A percentile compares a stretch with the other conserved stretches of the same genome.
Conservation (phyloP, 2,888 invertebrate species). For the Ectropis crepuscularia region DNA sequence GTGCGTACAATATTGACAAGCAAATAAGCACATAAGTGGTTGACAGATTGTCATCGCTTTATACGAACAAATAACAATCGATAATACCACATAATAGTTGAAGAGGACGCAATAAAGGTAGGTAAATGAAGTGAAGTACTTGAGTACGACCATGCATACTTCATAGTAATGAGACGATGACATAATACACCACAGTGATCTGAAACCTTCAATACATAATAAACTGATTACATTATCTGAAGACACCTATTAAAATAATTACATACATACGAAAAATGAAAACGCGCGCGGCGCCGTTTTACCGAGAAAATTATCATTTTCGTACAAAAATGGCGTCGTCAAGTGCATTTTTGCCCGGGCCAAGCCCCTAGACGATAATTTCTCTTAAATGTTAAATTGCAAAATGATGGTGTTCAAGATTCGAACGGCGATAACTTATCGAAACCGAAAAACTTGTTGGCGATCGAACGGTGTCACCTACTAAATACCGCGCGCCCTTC, state of each 20-base stretch:
- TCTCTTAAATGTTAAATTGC: slow-evolving; percentile 69
- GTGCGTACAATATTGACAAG: neutral
- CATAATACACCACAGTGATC: slow-evolving; percentile 23
- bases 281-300: slow-evolving; percentile 53
- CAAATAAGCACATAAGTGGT: slow-evolving; percentile 13
- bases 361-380: slow-evolving; percentile 64
- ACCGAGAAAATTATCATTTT: slow-evolving; percentile 68
- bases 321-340: slow-evolving; percentile 60
- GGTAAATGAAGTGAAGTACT: slow-evolving; percentile 10
- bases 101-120: slow-evolving; percentile 16
- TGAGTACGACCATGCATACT: slow-evolving; percentile 19
- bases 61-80: slow-evolving; percentile 19
- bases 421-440: slow-evolving; percentile 60
- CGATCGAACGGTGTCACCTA: slow-evolving; percentile 42
- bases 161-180: slow-evolving; percentile 25
- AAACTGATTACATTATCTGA: slow-evolving; percentile 55
- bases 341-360: slow-evolving; percentile 56
- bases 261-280: slow-evolving; percentile 57
- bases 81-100: slow-evolving; percentile 17
- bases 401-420: slow-evolving; percentile 61
- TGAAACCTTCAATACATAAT: slow-evolving; percentile 39
- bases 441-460: slow-evolving; percentile 54
- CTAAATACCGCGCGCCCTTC: slow-evolving; percentile 50
- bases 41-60: slow-evolving; percentile 16
- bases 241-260: slow-evolving; percentile 74